These are phyloP conservation scores for Heliconius ismenius DNA, from an alignment of 2,888 invertebrate species.

Conservation along the genomic window DNA sequence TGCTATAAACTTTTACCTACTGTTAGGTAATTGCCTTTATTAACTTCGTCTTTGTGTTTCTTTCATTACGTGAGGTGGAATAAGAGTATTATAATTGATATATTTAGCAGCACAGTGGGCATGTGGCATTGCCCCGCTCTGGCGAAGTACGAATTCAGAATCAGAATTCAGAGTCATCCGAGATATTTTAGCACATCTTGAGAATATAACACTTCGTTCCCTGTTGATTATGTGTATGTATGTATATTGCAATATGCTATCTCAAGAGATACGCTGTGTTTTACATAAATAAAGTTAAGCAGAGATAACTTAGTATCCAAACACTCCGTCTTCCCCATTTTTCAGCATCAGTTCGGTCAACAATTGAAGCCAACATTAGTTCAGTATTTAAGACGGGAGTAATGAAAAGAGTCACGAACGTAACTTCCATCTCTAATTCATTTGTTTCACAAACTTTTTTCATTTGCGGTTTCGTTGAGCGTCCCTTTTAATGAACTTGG, in stretches of 20 bases:
- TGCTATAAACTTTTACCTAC: neutral
- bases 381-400: constrained; percentile 18
- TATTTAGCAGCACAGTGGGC: too few species aligned
- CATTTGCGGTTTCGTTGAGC: constrained; percentile 33
- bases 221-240: too few species aligned
- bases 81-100: too few species aligned
- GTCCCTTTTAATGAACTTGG: constrained; percentile 17
- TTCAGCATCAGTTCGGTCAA: neutral
- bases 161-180: too few species aligned
- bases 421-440: constrained; percentile 36
- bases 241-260: too few species aligned
- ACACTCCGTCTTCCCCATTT: neutral
- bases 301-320: too few species aligned
- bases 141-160: too few species aligned
- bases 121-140: too few species aligned
- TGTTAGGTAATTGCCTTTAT: neutral
- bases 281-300: too few species aligned
- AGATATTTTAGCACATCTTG: too few species aligned
- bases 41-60: neutral
- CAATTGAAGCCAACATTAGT: neutral
- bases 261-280: too few species aligned
- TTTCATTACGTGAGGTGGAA: neutral
- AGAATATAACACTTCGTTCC: too few species aligned
- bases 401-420: constrained; percentile 29
- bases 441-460: constrained; percentile 42